Evolutionary conservation across 2,113 vertebrate species (phyloP).

Genomic region (Saguinus imperator): DNA sequence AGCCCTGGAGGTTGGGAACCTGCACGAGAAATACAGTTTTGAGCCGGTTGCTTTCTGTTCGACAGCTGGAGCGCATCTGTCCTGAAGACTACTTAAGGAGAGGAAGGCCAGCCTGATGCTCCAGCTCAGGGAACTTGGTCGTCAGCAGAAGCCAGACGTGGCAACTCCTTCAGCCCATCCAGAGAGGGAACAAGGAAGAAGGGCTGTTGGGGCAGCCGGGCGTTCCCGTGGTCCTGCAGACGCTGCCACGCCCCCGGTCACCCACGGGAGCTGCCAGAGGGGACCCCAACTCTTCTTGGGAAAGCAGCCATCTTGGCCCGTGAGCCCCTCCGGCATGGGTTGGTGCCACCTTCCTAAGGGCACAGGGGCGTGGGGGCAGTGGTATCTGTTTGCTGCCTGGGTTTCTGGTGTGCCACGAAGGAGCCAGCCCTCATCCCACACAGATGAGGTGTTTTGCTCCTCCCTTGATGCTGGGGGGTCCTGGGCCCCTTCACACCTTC

Average conservation of each 20-base stretch:
- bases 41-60: not conserved
- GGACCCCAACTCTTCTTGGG: not conserved
- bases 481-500: not conserved
- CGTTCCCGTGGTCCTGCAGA: not conserved
- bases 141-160: not conserved
- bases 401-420: not conserved
- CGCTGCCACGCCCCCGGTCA: accelerated
- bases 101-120: not conserved
- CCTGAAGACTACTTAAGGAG: not conserved
- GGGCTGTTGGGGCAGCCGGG: not conserved
- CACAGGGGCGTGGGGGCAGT: not conserved
- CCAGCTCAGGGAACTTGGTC: not conserved
- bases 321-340: not conserved
- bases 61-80: not conserved
- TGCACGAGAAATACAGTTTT: not conserved
- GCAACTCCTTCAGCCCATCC: not conserved
- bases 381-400: not conserved
- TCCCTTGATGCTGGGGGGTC: too few species aligned
- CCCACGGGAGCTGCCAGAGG: not conserved
- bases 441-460: too few species aligned
- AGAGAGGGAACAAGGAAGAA: not conserved
- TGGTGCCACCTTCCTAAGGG: not conserved
- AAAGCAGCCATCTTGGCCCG: not conserved
- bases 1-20: not conserved
- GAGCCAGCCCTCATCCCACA: not conserved